A percentile compares a stretch with the other conserved stretches of the same genome.
phyloP scores from a whole-genome alignment of 2,888 invertebrate species.

The Steinernema scapterisci region DNA sequence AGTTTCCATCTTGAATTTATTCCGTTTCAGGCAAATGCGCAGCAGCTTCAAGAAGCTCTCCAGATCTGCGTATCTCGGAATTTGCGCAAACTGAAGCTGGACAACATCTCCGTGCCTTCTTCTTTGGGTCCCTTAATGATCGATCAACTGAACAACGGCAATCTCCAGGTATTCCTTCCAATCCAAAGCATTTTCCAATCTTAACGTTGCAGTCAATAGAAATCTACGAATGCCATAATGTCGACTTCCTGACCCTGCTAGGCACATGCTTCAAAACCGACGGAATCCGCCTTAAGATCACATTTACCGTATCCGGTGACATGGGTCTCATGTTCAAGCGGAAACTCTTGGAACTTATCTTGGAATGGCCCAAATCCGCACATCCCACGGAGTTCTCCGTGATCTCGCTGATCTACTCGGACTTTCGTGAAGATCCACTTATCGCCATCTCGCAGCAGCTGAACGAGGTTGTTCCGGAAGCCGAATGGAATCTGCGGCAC shows the following conservation, averaged over 20 bases:
- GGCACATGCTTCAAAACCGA: neutral
- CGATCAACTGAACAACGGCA: neutral
- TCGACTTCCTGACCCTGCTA: neutral
- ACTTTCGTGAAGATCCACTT: neutral
- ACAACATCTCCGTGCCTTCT: conserved; percentile 1
- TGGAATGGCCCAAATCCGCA: neutral
- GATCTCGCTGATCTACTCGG: conserved; percentile 1
- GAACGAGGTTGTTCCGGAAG: neutral
- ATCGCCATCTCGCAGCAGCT: neutral
- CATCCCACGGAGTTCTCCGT: neutral
- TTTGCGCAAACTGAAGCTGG: neutral
- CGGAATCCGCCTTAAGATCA: conserved; percentile 7
- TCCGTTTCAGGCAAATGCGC: neutral
- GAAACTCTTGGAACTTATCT: neutral
- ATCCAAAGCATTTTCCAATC: neutral
- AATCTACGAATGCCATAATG: neutral
- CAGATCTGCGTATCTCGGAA: neutral
- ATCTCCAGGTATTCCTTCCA: neutral
- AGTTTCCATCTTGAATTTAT: too few relatives aligned
- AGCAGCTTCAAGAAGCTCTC: neutral
- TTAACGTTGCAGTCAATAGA: conserved; percentile 5
- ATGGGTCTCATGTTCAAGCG: neutral
- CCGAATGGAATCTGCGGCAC: conserved; percentile 3
- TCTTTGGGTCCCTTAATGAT: neutral
- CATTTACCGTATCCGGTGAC: conserved; percentile 7